A percentile compares a stretch with the other conserved stretches of the same genome.
These are phyloP conservation scores for Volucella inanis DNA, from an alignment of 2,888 invertebrate genomes.

Conservation along the genomic window DNA sequence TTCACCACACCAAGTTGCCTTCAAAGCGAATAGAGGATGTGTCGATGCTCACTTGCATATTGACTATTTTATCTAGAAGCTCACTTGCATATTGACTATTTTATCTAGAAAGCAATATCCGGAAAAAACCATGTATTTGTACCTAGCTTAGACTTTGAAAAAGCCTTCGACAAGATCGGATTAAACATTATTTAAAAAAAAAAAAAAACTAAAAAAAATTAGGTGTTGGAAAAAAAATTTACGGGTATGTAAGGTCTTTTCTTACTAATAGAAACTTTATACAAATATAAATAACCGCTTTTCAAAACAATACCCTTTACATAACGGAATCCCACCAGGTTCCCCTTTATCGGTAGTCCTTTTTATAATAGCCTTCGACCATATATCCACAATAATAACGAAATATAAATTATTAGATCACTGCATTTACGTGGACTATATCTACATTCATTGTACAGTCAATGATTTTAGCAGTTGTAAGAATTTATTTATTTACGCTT, in stretches of 20 bases:
- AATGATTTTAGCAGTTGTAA: no score
- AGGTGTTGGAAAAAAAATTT: conserved; percentile 27
- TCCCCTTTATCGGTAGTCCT: no score
- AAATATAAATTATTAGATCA: no score
- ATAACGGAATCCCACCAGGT: no score
- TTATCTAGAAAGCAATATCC: conserved; percentile 11
- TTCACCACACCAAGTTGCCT: conserved; percentile 41
- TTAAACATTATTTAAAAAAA: conserved; percentile 40
- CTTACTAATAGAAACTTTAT: conserved; percentile 24
- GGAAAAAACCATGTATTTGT: conserved; percentile 8
- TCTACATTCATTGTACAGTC: no score
- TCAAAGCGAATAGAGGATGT: conserved; percentile 52
- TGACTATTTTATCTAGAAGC: conserved; percentile 40
- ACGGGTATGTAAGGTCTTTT: conserved; percentile 22
- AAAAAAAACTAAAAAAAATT: conserved; percentile 33
- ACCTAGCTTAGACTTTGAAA: conserved; percentile 35
- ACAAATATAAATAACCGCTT: no score
- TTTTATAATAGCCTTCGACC: no score
- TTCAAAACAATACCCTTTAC: no score
- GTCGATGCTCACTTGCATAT: conserved; percentile 51
- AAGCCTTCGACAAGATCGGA: conserved; percentile 50
- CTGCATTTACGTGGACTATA: no score
- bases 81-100: conserved; percentile 49
- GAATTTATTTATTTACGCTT: no score
- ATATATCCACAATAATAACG: no score